Conservation (phyloP, 1,140 invertebrate genomes). For the Pinna nobilis region DNA sequence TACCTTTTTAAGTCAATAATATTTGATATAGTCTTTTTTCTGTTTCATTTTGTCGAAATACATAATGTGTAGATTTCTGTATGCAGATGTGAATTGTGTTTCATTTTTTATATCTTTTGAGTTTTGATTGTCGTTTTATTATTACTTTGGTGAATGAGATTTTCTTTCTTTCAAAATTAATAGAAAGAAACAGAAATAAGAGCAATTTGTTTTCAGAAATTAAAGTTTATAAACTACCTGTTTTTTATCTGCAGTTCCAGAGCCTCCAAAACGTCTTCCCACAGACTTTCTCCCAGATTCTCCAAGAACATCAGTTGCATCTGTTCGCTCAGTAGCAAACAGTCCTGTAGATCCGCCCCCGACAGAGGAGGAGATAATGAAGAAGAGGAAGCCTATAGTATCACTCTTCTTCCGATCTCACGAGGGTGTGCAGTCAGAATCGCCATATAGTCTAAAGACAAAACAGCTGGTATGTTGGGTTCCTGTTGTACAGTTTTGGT, state of each 20-base stretch:
- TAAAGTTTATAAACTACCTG: no score
- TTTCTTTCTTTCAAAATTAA: no score
- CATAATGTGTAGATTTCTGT: no score
- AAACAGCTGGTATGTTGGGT: conserved; percentile 60
- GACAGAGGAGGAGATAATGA: background rate
- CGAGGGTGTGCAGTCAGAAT: conserved; percentile 45
- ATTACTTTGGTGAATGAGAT: no score
- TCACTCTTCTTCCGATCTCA: conserved; percentile 58
- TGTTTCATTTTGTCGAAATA: no score
- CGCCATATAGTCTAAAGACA: conserved; percentile 59
- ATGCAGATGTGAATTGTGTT: no score
- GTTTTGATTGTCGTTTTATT: no score
- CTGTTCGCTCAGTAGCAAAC: background rate
- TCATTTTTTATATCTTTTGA: no score
- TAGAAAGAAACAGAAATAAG: no score
- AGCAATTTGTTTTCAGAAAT: no score
- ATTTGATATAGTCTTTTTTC: no score
- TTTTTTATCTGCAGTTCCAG: conserved; percentile 47
- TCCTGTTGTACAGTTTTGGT: background rate
- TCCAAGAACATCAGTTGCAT: conserved; percentile 51
- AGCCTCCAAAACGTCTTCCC: conserved; percentile 36
- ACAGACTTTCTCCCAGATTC: conserved; percentile 65
- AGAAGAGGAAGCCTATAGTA: conserved; percentile 36
- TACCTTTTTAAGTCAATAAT: no score
- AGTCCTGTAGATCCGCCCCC: background rate